These are phyloP conservation scores for Rhopalosiphum maidis DNA, from an alignment of 1,140 invertebrate species.

Conservation along the genomic window DNA sequence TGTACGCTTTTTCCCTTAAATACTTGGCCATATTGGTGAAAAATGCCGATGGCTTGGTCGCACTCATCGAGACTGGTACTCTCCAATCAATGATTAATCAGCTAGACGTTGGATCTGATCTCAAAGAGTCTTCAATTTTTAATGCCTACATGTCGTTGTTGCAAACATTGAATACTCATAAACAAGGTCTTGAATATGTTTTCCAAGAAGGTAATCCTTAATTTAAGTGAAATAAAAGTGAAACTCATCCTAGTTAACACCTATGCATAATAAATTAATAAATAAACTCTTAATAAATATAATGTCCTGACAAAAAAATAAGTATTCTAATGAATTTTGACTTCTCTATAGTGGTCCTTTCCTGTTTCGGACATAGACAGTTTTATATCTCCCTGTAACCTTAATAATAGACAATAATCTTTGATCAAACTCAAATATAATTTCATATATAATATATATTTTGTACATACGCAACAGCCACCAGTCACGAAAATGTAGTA, in stretches of 20 bases:
- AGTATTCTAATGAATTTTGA: background rate
- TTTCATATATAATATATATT: background rate
- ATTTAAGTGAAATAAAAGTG: background rate
- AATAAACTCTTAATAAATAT: too few relatives aligned
- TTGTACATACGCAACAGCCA: background rate
- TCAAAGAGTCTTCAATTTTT: slow-evolving; percentile 42
- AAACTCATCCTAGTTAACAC: background rate
- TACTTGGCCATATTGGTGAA: slow-evolving; percentile 37
- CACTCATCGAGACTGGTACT: background rate
- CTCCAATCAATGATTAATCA: background rate
- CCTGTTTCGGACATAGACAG: background rate
- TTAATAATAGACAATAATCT: too few relatives aligned
- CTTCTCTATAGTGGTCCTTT: background rate
- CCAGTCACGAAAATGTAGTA: background rate
- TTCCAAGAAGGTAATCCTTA: slow-evolving; percentile 14
- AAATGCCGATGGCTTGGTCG: background rate
- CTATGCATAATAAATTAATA: background rate
- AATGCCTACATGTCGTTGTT: slow-evolving; percentile 20
- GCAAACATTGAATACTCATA: slow-evolving; percentile 6
- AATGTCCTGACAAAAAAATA: background rate
- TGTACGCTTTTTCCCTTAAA: slow-evolving; percentile 37
- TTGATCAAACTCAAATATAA: too few relatives aligned
- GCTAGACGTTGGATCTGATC: background rate
- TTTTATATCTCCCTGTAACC: background rate
- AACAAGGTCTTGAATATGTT: slow-evolving; percentile 10